phyloP scores from a whole-genome alignment of 2,797 vertebrate genomes.

The Denticeps clupeoides region DNA sequence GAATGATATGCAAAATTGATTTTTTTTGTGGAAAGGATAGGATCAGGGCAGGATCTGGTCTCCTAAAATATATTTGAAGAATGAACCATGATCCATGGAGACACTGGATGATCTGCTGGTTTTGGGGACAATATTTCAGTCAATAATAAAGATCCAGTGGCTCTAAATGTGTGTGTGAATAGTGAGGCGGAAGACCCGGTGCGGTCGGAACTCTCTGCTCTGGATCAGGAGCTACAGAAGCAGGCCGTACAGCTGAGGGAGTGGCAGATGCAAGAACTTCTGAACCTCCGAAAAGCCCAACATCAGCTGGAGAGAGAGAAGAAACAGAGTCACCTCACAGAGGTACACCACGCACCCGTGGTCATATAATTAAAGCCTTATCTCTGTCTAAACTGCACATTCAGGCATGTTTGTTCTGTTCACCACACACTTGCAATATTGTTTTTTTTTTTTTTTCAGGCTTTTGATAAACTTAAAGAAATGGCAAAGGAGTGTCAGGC shows the following conservation, averaged over 20 bases:
- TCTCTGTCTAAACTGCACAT: too few relatives aligned
- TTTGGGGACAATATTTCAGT: too few relatives aligned
- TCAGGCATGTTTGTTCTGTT: background rate
- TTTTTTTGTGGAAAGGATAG: too few relatives aligned
- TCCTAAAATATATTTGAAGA: too few relatives aligned
- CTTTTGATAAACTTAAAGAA: conserved; percentile 60
- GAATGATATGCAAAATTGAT: too few relatives aligned
- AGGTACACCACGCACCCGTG: too few relatives aligned
- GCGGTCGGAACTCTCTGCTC: conserved; percentile 33
- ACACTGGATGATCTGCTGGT: too few relatives aligned
- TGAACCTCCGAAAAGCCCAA: conserved; percentile 59
- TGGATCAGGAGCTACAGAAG: conserved; percentile 52
- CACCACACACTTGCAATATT: background rate
- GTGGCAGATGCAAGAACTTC: conserved; percentile 65
- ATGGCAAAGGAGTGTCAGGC: conserved; percentile 55
- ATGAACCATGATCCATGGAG: too few relatives aligned
- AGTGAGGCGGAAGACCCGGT: conserved; percentile 45
- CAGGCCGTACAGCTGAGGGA: conserved; percentile 55
- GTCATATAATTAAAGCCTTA: too few relatives aligned
- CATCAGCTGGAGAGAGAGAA: conserved; percentile 48
- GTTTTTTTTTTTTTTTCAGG: conserved; percentile 39
- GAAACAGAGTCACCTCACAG: conserved; percentile 52
- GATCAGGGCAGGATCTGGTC: too few relatives aligned
- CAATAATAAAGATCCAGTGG: too few relatives aligned
- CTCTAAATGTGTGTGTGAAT: conserved; percentile 13